Evolutionary conservation across 2,797 vertebrate genomes (phyloP).

Genomic region (Acipenser ruthenus): DNA sequence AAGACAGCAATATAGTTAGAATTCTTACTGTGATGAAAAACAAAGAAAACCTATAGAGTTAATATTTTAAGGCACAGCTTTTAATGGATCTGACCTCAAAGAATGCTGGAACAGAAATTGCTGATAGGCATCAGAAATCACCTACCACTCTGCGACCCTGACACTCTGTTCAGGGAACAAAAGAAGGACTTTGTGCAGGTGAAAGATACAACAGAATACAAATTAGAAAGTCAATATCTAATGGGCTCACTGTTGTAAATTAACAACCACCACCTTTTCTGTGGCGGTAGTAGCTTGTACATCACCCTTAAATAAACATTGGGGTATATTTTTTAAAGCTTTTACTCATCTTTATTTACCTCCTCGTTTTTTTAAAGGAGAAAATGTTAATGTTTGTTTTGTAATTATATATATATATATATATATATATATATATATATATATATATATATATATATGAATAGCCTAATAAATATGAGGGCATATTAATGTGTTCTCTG

Average conservation of each 20-base stretch:
- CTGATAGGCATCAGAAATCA: slow-evolving; percentile 61
- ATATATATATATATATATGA: too few relatives aligned
- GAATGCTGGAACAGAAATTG: slow-evolving; percentile 53
- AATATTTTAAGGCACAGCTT: background rate
- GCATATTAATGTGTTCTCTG: too few relatives aligned
- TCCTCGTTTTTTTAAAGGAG: too few relatives aligned
- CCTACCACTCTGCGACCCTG: slow-evolving; percentile 48
- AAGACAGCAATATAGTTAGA: too few relatives aligned
- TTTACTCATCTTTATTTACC: too few relatives aligned
- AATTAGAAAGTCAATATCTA: slow-evolving; percentile 15
- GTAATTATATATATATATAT: too few relatives aligned
- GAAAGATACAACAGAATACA: slow-evolving; percentile 20
- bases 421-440: too few relatives aligned
- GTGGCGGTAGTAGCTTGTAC: background rate
- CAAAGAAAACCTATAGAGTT: too few relatives aligned
- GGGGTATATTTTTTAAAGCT: too few relatives aligned
- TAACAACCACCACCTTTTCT: slow-evolving; percentile 9
- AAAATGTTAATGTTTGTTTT: too few relatives aligned
- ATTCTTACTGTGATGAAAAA: too few relatives aligned
- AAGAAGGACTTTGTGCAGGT: slow-evolving; percentile 22
- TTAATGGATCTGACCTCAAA: slow-evolving; percentile 66
- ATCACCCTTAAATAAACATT: background rate
- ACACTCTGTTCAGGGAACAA: slow-evolving; percentile 41
- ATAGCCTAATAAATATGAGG: too few relatives aligned
- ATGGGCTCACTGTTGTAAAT: slow-evolving; percentile 8